Conservation (phyloP, 1,140 invertebrate genomes). For the Philotrypesis tridentata region DNA sequence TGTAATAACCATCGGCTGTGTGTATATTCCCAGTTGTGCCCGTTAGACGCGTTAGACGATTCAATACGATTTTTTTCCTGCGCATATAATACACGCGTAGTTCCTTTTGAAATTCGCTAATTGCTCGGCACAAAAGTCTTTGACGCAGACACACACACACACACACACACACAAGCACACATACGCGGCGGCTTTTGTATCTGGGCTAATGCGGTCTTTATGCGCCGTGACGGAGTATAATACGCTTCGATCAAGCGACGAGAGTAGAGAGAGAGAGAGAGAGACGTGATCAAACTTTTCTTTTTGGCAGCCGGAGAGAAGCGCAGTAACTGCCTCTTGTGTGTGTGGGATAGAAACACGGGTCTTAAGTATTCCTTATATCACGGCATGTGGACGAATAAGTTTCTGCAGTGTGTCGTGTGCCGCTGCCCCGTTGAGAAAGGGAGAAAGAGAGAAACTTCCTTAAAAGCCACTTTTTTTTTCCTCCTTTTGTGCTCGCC, state of each 20-base stretch:
- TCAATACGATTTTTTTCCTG: no score
- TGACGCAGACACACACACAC: no score
- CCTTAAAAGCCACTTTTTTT: not conserved
- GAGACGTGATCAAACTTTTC: not conserved
- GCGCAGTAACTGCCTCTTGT: not conserved
- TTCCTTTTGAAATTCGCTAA: not conserved
- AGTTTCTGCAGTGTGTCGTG: conserved; percentile 22
- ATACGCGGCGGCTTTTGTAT: not conserved
- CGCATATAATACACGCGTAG: no score
- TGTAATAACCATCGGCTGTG: no score
- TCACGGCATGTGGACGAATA: conserved; percentile 23
- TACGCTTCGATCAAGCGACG: not conserved
- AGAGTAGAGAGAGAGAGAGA: no score
- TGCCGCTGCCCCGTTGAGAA: not conserved
- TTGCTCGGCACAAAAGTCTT: not conserved
- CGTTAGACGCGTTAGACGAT: no score
- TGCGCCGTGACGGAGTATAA: not conserved
- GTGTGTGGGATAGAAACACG: conserved; percentile 13
- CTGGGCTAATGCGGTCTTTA: not conserved
- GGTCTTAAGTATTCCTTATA: conserved; percentile 6
- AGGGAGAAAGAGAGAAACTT: not conserved
- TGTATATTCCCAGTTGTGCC: no score
- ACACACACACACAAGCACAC: no score
- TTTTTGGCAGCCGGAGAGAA: not conserved
- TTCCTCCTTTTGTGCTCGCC: not conserved